Base-by-base conservation (phyloP, 2,888 invertebrate species). In the Aphidoletes aphidimyza region DNA sequence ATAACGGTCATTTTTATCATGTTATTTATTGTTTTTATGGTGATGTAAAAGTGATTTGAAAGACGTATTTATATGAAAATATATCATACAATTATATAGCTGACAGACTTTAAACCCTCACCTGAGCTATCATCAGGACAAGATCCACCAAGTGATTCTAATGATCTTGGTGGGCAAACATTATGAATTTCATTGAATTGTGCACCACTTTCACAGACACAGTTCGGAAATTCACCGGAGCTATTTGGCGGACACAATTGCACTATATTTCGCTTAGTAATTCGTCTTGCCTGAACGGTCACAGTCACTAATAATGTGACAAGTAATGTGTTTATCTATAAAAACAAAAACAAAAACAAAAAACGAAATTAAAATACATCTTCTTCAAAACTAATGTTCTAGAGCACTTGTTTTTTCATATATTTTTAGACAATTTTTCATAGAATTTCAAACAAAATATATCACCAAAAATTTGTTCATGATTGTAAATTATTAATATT, bases 101-200 rank as follows among this genome's bases (percentile, higher is more conserved):
- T 42, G 8, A 42, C 8, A 6, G 42, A 42, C 6, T 42, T 42
- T 8, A 30, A 69, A 1, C 9, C 14, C 34, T 14, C 0, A 69
- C 69, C 69, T 69, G 69, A 30, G 34, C 34, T 30, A 30, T 69
- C 69, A 14, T 14, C 5, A 0, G 69, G 69, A 69, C 69, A 69
- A 2, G 69, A 69, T 3, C 69, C 69, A 30, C 9, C 0, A 1
- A 69, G n/a, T 2, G 69, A 69, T 30, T 69, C 69, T 34, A 69
- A 69, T 14, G 69, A 69, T 30, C 14, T 69, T 69, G 69, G 69
- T 69, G 69, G 69, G 34, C 69, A 69, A 2, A 30, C 14, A 30
- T 69, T 69, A 14, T 69, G 69, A 11, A 69, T n/a, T 30, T 69
- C 11, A 30, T 69, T 69, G 69, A 11, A 69, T 69, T 69, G 26